Percentiles rank a stretch among this genome's conserved stretches.
Evolutionary conservation across 1,140 invertebrate genomes (phyloP).

Genomic region (Bombus terrestris): DNA sequence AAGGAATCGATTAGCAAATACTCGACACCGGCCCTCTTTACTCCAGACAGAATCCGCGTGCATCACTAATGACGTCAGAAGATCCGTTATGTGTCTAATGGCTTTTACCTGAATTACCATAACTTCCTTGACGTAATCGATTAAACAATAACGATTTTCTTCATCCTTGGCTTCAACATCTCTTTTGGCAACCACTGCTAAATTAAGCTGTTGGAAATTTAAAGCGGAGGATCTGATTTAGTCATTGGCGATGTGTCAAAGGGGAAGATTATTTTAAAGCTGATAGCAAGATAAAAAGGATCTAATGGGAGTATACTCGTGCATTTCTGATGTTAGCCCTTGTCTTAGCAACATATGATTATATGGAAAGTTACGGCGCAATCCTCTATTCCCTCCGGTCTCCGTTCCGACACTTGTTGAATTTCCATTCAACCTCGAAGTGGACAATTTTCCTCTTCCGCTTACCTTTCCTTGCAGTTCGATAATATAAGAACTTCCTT

Average conservation of each 20-base stretch:
- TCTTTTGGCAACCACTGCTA: neutral
- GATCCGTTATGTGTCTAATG: constrained; percentile 4
- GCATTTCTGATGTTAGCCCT: neutral
- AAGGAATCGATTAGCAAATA: constrained; percentile 55
- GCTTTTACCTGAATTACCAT: constrained; percentile 2
- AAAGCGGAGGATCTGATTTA: neutral
- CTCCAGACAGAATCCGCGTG: constrained; percentile 10
- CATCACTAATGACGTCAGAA: constrained; percentile 38
- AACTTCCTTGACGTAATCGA: constrained; percentile 16
- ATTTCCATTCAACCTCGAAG: constrained; percentile 63
- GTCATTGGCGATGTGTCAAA: neutral
- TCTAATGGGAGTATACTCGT: too few relatives aligned
- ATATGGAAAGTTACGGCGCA: constrained; percentile 61
- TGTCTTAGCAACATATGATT: neutral
- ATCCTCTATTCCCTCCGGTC: constrained; percentile 41
- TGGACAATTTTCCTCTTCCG: constrained; percentile 33
- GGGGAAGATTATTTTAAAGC: neutral
- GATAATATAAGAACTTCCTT: neutral
- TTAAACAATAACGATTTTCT: neutral
- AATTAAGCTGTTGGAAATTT: neutral
- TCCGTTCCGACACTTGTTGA: constrained; percentile 65
- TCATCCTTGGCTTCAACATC: neutral
- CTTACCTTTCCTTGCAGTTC: neutral
- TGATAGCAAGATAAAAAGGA: neutral
- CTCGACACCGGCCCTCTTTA: neutral